phyloP scores from a whole-genome alignment of 2,888 invertebrate species.

The Dryobota labecula region DNA sequence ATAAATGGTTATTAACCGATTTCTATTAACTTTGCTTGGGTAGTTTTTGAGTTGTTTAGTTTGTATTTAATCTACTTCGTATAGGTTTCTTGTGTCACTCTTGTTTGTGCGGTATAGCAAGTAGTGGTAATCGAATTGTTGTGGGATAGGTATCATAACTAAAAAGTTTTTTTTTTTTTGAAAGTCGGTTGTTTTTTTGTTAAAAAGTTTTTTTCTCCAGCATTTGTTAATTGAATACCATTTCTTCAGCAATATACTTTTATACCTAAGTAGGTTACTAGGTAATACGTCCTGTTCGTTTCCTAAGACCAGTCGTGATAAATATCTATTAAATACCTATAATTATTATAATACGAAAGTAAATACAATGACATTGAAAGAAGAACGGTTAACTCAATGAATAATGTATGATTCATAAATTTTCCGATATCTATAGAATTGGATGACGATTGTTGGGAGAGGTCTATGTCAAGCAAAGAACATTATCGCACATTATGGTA shows the following conservation, averaged over 20 bases:
- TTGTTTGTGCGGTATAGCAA: too few relatives aligned
- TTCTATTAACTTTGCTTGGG: too few relatives aligned
- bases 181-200: too few relatives aligned
- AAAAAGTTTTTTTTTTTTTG: too few relatives aligned
- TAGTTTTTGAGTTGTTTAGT: too few relatives aligned
- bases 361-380: not conserved
- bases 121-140: too few relatives aligned
- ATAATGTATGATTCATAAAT: conserved; percentile 7
- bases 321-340: not conserved
- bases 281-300: not conserved
- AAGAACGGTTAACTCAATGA: not conserved
- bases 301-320: not conserved
- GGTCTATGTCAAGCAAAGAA: not conserved
- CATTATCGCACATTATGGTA: not conserved
- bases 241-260: not conserved
- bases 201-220: too few relatives aligned
- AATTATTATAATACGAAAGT: not conserved
- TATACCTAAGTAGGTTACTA: not conserved
- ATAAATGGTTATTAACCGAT: too few relatives aligned
- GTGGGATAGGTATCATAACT: too few relatives aligned
- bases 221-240: not conserved
- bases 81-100: too few relatives aligned
- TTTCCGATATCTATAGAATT: not conserved
- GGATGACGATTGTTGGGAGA: not conserved
- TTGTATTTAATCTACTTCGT: too few relatives aligned